Evolutionary conservation across 23 tunicate species (phyloP), one percentile per base, ranked within the genome.

Genomic region (Botrylloides violaceus): DNA sequence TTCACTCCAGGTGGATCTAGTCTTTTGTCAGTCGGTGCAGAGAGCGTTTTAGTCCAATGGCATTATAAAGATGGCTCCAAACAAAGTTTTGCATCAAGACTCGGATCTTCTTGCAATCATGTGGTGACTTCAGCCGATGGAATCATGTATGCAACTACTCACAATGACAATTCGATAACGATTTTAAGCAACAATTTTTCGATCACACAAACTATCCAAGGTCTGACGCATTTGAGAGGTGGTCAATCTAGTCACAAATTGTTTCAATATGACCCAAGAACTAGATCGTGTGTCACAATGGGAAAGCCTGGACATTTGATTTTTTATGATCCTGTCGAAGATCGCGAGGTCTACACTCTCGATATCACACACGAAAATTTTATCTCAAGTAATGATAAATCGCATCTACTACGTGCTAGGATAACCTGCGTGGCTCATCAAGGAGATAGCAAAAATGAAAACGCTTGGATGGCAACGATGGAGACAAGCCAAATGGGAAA

Each of bases 241-340:
- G 3, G 58, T 5, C 24, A 38, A 21, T 22, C 24, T 34, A 4
- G 53, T 9, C 4, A 6, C 35, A 5, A 36, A 6, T 43, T 15
- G 37, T 29, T 83, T 18, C 47, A 79, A 9, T 90, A 79, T 55
- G 97, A 90, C 31, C 37, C 50, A 33, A 76, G 47, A 32, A 74
- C 82, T 3, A 65, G 70, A 1, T 66, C 85, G 4, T 90, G 85
- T 59, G 90, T 83, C 30, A 90, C 97, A 28, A 83, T 75, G 55
- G 97, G 97, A 26, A 90, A 90, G 43, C 78, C 85, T 59, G 97
- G 97, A n/a, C 97, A 90, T 75, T 56, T 90, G 29, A 61, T 90
- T 24, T 90, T 90, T 53, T 90, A 90, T 50, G 31, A 59, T 12
- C 83, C 92, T 22, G 47, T 57, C 1, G 66, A 61, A 15, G 90